phyloP scores from a whole-genome alignment of 2,113 vertebrate species.

The Ophthalmolycus amberensis region DNA sequence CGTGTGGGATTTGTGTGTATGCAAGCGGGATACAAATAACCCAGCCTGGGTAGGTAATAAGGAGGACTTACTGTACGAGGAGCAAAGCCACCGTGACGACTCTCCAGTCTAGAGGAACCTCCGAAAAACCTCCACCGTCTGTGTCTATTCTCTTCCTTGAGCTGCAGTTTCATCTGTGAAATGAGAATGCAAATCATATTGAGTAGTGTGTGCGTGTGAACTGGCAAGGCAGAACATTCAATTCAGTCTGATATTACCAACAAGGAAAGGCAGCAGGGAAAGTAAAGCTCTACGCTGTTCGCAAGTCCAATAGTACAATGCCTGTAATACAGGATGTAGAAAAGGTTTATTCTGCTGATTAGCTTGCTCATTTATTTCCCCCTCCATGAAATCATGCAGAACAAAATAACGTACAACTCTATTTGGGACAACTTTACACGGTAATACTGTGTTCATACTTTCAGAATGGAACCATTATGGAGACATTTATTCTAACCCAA shows the following conservation, averaged over 20 bases:
- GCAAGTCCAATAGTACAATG: slow-evolving; percentile 42
- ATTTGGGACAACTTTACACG: slow-evolving; percentile 30
- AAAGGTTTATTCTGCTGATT: slow-evolving; percentile 55
- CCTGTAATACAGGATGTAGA: slow-evolving; percentile 40
- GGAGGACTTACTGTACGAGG: slow-evolving; percentile 58
- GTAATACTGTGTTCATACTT: slow-evolving; percentile 13
- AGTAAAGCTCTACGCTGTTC: slow-evolving; percentile 36
- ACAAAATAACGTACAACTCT: slow-evolving; percentile 28
- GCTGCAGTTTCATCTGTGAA: slow-evolving; percentile 74
- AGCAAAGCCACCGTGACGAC: slow-evolving; percentile 70
- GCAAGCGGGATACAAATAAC: slow-evolving; percentile 49
- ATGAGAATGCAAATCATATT: slow-evolving; percentile 81
- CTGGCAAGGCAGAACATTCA: slow-evolving; percentile 76
- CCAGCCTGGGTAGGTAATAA: slow-evolving; percentile 37
- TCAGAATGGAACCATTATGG: slow-evolving; percentile 1
- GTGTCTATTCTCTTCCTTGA: slow-evolving; percentile 63
- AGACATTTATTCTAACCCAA: not conserved
- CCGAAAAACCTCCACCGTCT: slow-evolving; percentile 48
- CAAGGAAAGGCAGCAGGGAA: slow-evolving; percentile 50
- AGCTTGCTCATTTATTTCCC: slow-evolving; percentile 33
- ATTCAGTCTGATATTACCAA: slow-evolving; percentile 72
- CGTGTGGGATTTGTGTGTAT: slow-evolving; percentile 34
- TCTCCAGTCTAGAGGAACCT: slow-evolving; percentile 63
- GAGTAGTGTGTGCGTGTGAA: slow-evolving; percentile 68
- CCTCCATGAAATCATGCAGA: slow-evolving; percentile 32